Evolutionary conservation across 2,888 invertebrate genomes (phyloP).

Genomic region (Phalera bucephala): DNA sequence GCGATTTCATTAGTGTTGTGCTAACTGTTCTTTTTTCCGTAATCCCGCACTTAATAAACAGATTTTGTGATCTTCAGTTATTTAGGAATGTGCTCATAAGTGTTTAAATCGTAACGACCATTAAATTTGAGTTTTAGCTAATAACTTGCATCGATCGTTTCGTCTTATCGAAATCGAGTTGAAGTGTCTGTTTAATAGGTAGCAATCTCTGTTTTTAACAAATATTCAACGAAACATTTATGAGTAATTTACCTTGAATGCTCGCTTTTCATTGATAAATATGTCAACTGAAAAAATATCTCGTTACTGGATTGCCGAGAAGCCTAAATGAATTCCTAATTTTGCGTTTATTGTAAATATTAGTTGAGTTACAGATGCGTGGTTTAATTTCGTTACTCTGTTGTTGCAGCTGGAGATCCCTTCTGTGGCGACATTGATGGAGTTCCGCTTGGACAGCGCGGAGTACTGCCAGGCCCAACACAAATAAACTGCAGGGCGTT

Average conservation of each 20-base stretch:
- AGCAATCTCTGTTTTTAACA: slow-evolving; percentile 8
- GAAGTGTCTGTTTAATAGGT: slow-evolving; percentile 11
- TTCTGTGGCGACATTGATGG: slow-evolving; percentile 97
- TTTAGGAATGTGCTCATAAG: slow-evolving; percentile 56
- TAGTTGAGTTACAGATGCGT: slow-evolving; percentile 8
- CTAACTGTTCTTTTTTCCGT: slow-evolving; percentile 43
- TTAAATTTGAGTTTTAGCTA: background rate
- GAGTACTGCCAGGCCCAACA: slow-evolving; percentile 99
- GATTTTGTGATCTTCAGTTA: slow-evolving; percentile 48
- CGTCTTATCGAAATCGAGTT: too few species aligned
- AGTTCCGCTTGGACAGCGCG: slow-evolving; percentile 99
- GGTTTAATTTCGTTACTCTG: slow-evolving; percentile 20
- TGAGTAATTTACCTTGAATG: slow-evolving; percentile 10
- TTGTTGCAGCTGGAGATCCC: slow-evolving; percentile 91
- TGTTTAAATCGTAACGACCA: slow-evolving; percentile 32
- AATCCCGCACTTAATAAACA: slow-evolving; percentile 46
- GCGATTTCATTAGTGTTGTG: slow-evolving; percentile 39
- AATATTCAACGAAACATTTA: slow-evolving; percentile 15
- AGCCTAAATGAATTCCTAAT: slow-evolving; percentile 10
- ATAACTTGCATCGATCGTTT: background rate
- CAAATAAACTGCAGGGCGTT: slow-evolving; percentile 88
- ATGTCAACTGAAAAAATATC: slow-evolving; percentile 7
- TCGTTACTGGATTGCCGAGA: slow-evolving; percentile 1
- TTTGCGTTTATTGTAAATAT: slow-evolving; percentile 12
- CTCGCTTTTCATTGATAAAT: slow-evolving; percentile 7